Base-by-base conservation (phyloP, 2,113 vertebrate species). In the Sander vitreus region DNA sequence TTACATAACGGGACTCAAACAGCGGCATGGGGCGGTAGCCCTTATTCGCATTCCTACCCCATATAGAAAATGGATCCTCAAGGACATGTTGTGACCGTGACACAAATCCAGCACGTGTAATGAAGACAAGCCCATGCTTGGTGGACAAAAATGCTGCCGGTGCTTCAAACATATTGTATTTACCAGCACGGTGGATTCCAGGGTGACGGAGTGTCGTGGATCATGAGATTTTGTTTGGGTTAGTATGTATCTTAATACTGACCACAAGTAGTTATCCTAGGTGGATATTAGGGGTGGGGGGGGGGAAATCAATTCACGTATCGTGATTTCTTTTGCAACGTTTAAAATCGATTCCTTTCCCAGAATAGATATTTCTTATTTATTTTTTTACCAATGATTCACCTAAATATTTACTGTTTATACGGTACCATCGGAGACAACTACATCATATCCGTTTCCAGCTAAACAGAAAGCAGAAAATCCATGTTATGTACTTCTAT, bases 1-100 rank as follows among this genome's bases (percentile, higher is more conserved):
- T 92, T 89, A 84, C 81, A 69, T 93, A 92, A 91, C 81, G 1
- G 72, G 84, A 85, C 84, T 92, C 62, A 77, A 92, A 76, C 80
- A 77, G 78, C 65, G 69, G 81, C 57, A 67, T 47, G 73, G 68
- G 25, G 68, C 59, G 14, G 77, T 30, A 54, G 76, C 72, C 85
- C 85, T 79, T 43, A 53, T 89, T 78, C 80, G 62, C 82, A 76
- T 83, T 80, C 74, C 47, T 67, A 33, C 23, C n/a, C 68, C 76
- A 79, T 88, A 86, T 73, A 83, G 51, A 12, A 92, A 91, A 93
- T 90, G 84, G 80, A 91, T 91, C 66, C 63, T 81, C 79, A 90
- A 92, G 88, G 91, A 80, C 84, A 47, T 0, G 16, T 50, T 53
- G 2, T 62, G 84, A 90, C 92, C 90, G 91, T 93, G 86, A 91